Base-by-base conservation (phyloP, 2,888 invertebrate genomes). In the Chrysodeixis includens region DNA sequence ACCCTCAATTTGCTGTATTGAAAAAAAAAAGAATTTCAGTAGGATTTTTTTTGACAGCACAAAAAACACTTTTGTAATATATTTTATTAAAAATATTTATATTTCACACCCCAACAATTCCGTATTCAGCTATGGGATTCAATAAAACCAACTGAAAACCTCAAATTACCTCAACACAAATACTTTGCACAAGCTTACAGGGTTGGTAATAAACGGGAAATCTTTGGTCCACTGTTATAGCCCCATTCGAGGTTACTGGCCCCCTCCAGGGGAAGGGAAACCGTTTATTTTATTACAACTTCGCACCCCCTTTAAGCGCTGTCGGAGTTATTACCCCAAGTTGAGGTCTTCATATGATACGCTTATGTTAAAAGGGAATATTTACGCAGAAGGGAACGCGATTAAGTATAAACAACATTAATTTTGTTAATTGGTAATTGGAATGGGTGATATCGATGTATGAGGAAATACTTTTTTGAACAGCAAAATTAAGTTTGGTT, bases 221-320 rank as follows among this genome's bases (percentile, higher is more conserved):
- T 64, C 30, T 69, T 66, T 14, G 44, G 71, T 49, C 61, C 56
- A 52, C 46, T 30, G 5, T 62, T 46, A 61, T n/a, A 30, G 14
- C 40, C 40, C 16, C 46, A 51, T 63, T 66, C 58, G 54, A 59
- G n/a, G 40, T 40, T n/a, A 40, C 40, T 40, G 12, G n/a, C 40
- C 26, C 18, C 57, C 7, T 20, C 4, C 10, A 32, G 20, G 30
- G 35, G 22, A 6, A 1, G 62, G 60, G 57, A 53, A 55, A 61
- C 55, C 74, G 71, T 79, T 79, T 79, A 76, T 79, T 79, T 79
- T 74, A 79, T 70, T 58, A 70, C 57, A 56, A 79, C 71, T 79
- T 79, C 63, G 56, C 79, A 66, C 68, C 71, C 62, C 68, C 70
- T 76, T 79, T 79, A 79, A 74, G 74, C 66, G 76, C 74, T 70